Evolutionary conservation across 2,113 vertebrate genomes (phyloP), one percentile per base, ranked within the genome.

Genomic region (Caloenas nicobarica): DNA sequence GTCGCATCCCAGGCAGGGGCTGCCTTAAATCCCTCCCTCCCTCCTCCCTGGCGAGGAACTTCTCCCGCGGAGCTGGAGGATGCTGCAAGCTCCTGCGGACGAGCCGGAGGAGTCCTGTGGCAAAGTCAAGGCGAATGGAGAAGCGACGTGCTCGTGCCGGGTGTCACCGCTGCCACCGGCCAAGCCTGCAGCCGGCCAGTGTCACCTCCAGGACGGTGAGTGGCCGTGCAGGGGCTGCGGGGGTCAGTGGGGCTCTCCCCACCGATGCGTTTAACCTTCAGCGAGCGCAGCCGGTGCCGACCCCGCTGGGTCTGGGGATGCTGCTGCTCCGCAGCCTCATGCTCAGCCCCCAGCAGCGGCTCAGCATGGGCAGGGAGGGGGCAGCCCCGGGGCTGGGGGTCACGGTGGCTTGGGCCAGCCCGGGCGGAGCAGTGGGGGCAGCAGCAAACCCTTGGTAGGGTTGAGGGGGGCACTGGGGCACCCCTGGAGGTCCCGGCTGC

Each of bases 31-130:
- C 91, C 96, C 93, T 92, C 76, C 80, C 89, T 89, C 93, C 92
- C 87, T 85, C 84, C 95, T 93, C 95, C 89, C 81, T 83, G 64
- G 56, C 86, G 77, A 92, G 96, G 95, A 97, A 97, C 97, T 96
- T 96, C 96, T 97, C 97, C 60, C 56, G 96, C 96, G 95, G 95
- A 95, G 93, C 95, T 31, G 96, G 90, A 96, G 94, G 95, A 92
- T 92, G 97, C 95, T 95, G 97, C 97, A 96, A 93, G 96, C 97
- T 96, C 94, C 94, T 92, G 96, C 96, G 95, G 97, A 92, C 78
- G 91, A 94, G 86, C 94, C 74, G 64, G 89, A 94, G 96, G 89
- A 95, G 94, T 96, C 89, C 95, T 91, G 91, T 95, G 95, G 90
- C 97, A 97, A 97, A 97, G 97, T 97, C 97, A 96, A 85, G 96